Base-by-base conservation (phyloP, 2,113 vertebrate genomes). In the Chascanopsetta lugubris region DNA sequence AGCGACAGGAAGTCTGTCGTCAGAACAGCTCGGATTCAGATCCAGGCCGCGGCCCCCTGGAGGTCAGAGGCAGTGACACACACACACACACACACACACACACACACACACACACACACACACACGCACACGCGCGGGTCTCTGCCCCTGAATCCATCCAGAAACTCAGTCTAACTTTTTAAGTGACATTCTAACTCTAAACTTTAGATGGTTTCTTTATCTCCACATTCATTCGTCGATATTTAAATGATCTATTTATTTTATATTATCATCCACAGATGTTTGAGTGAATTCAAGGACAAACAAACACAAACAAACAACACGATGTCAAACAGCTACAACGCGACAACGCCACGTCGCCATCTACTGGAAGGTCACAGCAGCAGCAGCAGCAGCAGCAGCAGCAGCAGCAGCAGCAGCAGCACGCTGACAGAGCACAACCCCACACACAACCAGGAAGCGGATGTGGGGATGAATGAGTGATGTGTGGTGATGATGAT, bases 11-110 rank as follows among this genome's bases (percentile, higher is more conserved):
- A 75, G 84, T 85, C 42, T 55, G 82, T 84, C 85, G 85, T 89
- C 83, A 88, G 80, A 88, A 88, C 85, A 82, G 65, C 59, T 6
- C 84, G 84, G 87, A 91, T 90, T 82, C 89, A 90, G 88, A 88
- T 72, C 77, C 75, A 61, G 38, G 65, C 10, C 27, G 17, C 3
- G 25, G 66, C 65, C 72, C 57, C 68, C 65, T 29, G 0, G 77
- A 82, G 84, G 81, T 85, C 83, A 75, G 17, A 79, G 65, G 73
- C 71, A 66, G 85, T n/a, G 50, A 9, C 49, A 6, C 8, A 8
- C 47, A 22, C 47, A 15, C n/a, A n/a, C 40, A 43, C 40, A 43
- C 40, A 18, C 34, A 38, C 34, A 15, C 11, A n/a, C n/a, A 8
- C 40, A 1, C 13, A 38, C 36, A 17, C 15, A 15, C 11, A 40